Conservation (phyloP, 2,797 vertebrate species). For the Anabacerthia variegaticeps region DNA sequence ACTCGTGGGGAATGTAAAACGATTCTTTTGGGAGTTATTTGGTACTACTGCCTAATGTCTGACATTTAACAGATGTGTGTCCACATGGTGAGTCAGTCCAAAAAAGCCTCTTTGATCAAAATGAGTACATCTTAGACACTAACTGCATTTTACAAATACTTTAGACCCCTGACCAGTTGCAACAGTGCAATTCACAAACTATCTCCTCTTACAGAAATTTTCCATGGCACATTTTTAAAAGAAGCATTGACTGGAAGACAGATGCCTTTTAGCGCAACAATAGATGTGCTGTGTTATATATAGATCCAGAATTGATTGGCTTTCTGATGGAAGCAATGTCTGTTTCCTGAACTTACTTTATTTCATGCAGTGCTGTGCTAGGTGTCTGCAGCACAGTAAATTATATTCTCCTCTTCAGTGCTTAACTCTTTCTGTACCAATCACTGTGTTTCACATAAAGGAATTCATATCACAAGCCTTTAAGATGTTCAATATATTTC, state of each 20-base stretch:
- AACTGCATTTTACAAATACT: conserved; percentile 9
- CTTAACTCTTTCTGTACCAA: background rate
- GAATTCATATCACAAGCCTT: background rate
- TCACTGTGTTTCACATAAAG: background rate
- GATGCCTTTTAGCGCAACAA: background rate
- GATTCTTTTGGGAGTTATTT: conserved; percentile 23
- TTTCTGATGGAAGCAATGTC: conserved; percentile 20
- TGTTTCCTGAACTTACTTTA: conserved; percentile 10
- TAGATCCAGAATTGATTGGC: conserved; percentile 25
- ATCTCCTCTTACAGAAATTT: background rate
- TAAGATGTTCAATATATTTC: background rate
- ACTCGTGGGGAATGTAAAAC: conserved; percentile 23
- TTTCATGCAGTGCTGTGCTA: background rate
- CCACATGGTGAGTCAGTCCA: background rate
- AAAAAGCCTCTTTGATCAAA: conserved; percentile 30
- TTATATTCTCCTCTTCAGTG: background rate
- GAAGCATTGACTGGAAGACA: background rate
- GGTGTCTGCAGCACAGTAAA: conserved; percentile 7
- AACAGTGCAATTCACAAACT: background rate
- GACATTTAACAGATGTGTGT: conserved; percentile 43
- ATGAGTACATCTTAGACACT: background rate
- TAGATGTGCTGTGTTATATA: background rate
- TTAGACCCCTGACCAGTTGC: background rate
- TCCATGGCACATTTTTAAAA: background rate
- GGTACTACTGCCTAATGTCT: background rate